Base-by-base conservation (phyloP, 2,113 vertebrate species). In the Phyllopteryx taeniolatus region DNA sequence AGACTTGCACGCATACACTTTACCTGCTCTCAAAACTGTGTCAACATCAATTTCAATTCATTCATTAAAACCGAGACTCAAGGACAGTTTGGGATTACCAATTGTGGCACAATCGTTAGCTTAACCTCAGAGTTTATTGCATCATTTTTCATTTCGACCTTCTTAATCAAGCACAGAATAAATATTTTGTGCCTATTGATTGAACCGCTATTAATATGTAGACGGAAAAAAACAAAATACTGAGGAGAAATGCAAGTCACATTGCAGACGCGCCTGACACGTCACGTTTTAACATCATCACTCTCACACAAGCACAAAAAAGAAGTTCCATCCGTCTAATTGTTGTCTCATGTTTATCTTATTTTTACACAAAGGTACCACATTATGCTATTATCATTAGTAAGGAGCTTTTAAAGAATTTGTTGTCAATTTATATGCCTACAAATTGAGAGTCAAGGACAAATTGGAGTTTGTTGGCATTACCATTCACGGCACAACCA, bases 101-200 rank as follows among this genome's bases (percentile, higher is more conserved):
- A 68, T 71, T 49, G 61, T 8, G 15, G 65, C 20, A 67, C 57
- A 72, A 71, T 64, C 65, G 73, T 76, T 60, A 68, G 27, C 75
- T 68, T 73, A 73, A 84, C 79, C 67, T 80, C 27, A 20, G 67
- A 49, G 44, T 61, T 70, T 53, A 47, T 47, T 8, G 64, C n/a
- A 66, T 47, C 46, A 51, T 71, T 73, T 85, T 73, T 72, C 47
- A 63, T 75, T 62, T 71, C 47, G 27, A 59, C 56, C 56, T 13
- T 59, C 22, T 27, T 35, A 61, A 61, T 61, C 59, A 35, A 61
- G 59, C 31, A 61, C 22, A 17, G 59, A 61, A 61, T 61, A 35
- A 61, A 35, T 61, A 61, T 31, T 59, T 33, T 19, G 31, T 8
- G 31, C 8, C 6, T 61, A 61, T 35, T 61, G 59, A 61, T 61